phyloP scores from a whole-genome alignment of 2,113 vertebrate species.

The Bostrychus sinensis region DNA sequence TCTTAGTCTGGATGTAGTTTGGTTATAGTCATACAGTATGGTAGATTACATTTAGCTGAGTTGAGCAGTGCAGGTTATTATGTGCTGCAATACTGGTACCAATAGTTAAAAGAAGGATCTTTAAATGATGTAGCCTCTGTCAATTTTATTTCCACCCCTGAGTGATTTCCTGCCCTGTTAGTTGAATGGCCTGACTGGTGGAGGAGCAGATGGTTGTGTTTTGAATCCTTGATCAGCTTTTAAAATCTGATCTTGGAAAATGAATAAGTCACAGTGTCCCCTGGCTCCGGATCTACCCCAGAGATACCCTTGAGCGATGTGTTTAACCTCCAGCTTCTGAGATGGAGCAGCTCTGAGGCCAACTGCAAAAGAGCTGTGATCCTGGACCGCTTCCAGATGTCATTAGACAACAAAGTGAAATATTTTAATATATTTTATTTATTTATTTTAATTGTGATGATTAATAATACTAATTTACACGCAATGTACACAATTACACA shows the following conservation, averaged over 20 bases:
- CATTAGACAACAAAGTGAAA: slow-evolving; percentile 29
- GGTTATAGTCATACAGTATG: not conserved
- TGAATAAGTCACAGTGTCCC: slow-evolving; percentile 17
- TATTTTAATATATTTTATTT: not conserved
- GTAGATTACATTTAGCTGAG: not conserved
- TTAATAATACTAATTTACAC: too few species aligned
- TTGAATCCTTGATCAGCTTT: slow-evolving; percentile 39
- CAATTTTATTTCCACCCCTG: not conserved
- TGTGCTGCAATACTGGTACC: not conserved
- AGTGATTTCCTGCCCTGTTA: slow-evolving; percentile 6
- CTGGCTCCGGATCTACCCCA: slow-evolving; percentile 12
- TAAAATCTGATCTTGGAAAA: slow-evolving; percentile 27
- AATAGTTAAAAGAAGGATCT: not conserved
- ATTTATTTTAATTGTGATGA: not conserved
- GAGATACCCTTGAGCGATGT: slow-evolving; percentile 45
- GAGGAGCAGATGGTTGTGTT: slow-evolving; percentile 16
- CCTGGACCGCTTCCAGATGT: slow-evolving; percentile 27
- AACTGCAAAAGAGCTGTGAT: slow-evolving; percentile 28
- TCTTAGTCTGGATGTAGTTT: not conserved
- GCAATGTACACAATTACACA: too few species aligned
- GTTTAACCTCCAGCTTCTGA: slow-evolving; percentile 50
- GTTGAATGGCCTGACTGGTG: slow-evolving; percentile 1
- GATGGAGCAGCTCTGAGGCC: slow-evolving; percentile 23
- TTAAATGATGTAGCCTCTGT: not conserved
- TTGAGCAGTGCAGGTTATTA: not conserved